Conservation (phyloP, 1,140 invertebrate genomes). For the Palaemon carinicauda region DNA sequence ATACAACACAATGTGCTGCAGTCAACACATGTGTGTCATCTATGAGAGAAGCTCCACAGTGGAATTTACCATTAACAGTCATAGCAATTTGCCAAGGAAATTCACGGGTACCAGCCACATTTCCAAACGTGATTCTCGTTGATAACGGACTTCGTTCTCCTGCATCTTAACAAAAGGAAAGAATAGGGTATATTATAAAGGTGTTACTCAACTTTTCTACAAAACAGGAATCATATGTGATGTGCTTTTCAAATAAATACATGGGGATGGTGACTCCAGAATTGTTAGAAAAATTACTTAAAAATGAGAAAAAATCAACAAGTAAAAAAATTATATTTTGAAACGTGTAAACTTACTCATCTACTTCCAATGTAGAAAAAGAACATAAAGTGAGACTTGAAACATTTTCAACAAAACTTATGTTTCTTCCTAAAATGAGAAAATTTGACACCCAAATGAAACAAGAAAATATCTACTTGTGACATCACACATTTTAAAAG, state of each 20-base stretch:
- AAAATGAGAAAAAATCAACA: neutral
- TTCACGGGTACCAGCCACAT: slow-evolving; percentile 63
- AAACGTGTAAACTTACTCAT: too few relatives aligned
- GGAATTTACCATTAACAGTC: slow-evolving; percentile 65
- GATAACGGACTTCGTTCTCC: slow-evolving; percentile 20
- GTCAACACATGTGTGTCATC: slow-evolving; percentile 69
- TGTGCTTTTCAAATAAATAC: neutral
- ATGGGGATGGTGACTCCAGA: neutral
- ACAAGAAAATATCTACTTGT: too few relatives aligned
- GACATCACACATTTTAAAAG: too few relatives aligned
- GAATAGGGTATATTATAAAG: neutral
- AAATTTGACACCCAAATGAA: too few relatives aligned
- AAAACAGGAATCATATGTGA: neutral
- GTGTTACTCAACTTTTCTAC: neutral
- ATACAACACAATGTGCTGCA: slow-evolving; percentile 71
- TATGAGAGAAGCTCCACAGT: slow-evolving; percentile 72
- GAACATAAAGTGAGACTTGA: too few relatives aligned
- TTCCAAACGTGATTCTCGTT: slow-evolving; percentile 60
- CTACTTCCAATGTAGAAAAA: too few relatives aligned
- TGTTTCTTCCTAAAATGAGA: too few relatives aligned
- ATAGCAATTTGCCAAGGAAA: slow-evolving; percentile 67
- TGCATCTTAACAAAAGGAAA: neutral
- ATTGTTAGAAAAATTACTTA: neutral
- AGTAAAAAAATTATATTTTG: too few relatives aligned
- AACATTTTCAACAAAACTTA: too few relatives aligned